Base-by-base conservation (phyloP, 2,113 vertebrate genomes). In the Urocitellus parryii region DNA sequence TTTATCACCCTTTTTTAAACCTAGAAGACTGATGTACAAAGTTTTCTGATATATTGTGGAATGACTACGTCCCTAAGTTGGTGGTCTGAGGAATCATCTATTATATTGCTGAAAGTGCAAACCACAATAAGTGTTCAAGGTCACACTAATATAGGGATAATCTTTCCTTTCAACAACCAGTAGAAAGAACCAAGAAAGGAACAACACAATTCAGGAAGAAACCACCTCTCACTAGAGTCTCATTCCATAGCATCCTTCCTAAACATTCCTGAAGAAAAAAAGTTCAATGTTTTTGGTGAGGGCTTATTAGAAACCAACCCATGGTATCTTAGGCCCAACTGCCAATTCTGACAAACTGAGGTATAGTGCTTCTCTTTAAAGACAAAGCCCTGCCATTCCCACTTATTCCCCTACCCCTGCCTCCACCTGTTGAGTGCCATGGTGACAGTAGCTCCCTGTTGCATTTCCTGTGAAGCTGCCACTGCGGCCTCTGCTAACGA, bases 391-490 rank as follows among this genome's bases (percentile, higher is more conserved):
- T 20, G 9, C 17, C 32, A 68, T 39, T 87, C 86, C 5, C 53
- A 76, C 7, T 76, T 65, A 29, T 20, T 13, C 56, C 86, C 90
- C 7, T 98, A 99, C 99, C 99, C 94, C 73, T 81, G 72, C 93
- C 86, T 94, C 27, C 98, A 99, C 99, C 99, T 99, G 99, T 99
- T 99, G 84, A 99, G 99, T 0, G 99, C 99, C 99, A 99, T 99
- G 95, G 99, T 99, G 97, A 99, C 99, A 0, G 99, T 99, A 12
- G 99, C 99, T 97, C 99, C 99, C 18, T 99, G 98, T 10, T 99
- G 99, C 93, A 99, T 99, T 98, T 99, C 99, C 91, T 99, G 99
- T 72, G 99, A 99, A 45, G 99, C 99, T 2, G 99, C 99, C 22
- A 99, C 99, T 0, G 99, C 99, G 0, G 99, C 99, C 98, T 99